Conservation (phyloP, 2,113 vertebrate species). For the Cisticola juncidis region DNA sequence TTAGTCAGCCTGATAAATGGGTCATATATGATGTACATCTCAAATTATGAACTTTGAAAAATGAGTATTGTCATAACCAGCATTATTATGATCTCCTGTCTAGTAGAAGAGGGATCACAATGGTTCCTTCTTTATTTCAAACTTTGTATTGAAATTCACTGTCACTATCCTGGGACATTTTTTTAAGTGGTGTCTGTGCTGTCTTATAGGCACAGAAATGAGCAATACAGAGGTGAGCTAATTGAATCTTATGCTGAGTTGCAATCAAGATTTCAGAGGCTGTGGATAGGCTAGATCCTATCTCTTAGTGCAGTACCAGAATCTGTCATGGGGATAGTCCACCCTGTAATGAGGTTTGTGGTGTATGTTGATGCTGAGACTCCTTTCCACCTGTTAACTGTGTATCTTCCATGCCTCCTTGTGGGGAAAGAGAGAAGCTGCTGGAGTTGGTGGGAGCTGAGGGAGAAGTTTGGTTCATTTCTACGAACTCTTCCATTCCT, state of each 20-base stretch:
- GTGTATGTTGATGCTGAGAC: background rate
- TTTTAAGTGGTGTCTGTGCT: background rate
- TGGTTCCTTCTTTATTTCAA: background rate
- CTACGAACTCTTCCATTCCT: background rate
- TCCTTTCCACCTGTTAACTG: fast-evolving
- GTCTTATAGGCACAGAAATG: background rate
- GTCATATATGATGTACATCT: background rate
- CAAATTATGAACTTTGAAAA: background rate
- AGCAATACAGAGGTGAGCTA: background rate
- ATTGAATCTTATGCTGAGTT: background rate
- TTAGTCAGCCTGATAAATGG: background rate
- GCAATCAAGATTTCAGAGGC: background rate
- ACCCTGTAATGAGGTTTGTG: background rate
- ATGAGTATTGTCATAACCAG: background rate
- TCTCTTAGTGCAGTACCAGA: background rate
- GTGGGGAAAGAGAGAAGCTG: background rate
- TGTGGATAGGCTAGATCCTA: background rate
- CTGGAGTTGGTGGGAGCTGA: background rate
- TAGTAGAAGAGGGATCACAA: background rate
- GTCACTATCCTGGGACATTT: background rate
- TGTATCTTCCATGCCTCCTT: background rate
- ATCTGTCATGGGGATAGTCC: background rate
- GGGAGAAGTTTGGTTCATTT: background rate
- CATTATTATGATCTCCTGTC: background rate
- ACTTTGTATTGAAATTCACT: background rate